Base-by-base conservation (phyloP, 2,113 vertebrate species). In the Urocynchramus pylzowi region DNA sequence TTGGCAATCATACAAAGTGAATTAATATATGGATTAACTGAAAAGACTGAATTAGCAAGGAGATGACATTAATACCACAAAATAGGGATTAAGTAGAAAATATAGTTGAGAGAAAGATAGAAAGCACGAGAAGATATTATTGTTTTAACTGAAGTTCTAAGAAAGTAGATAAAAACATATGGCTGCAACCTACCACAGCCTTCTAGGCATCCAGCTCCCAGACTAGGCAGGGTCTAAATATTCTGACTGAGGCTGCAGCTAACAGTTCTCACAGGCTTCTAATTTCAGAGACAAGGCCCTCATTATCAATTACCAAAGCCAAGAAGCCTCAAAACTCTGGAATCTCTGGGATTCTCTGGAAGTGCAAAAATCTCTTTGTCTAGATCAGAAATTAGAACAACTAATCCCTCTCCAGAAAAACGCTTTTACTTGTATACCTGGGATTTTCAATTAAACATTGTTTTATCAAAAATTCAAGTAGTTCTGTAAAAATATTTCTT, bases 181-280 rank as follows among this genome's bases (percentile, higher is more conserved):
- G 14, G 8, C 7, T 49, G 9, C 17, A 35, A 85, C 13, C 16
- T 60, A 28, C 5, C 16, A 47, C 3, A 44, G 16, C 6, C 50
- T 44, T 52, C 60, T 6, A 78, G 18, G 11, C 5, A 23, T 22
- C 11, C 18, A 85, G 6, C 2, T 71, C 16, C 19, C n/a, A 61
- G 4, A 13, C 0, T 0, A 67, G 12, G 5, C 10, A 5, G 2
- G 2, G 12, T 85, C 26, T 65, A 69, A 39, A 56, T 61, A 56
- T 61, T 65, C 28, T 59, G 16, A 18, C 33, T 37, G 23, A 78
- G 27, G 6, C 22, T 85, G 27, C 8, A 85, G 23, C 16, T 37
- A 41, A 13, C 8, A 45, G 35, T 23, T 75, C 77, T 65, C 6
- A 18, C 9, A 28, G 70, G 14, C 31, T 73, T 73, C 39, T 65